Conservation (phyloP, 2,888 invertebrate genomes). For the Asteroscopus sphinx region DNA sequence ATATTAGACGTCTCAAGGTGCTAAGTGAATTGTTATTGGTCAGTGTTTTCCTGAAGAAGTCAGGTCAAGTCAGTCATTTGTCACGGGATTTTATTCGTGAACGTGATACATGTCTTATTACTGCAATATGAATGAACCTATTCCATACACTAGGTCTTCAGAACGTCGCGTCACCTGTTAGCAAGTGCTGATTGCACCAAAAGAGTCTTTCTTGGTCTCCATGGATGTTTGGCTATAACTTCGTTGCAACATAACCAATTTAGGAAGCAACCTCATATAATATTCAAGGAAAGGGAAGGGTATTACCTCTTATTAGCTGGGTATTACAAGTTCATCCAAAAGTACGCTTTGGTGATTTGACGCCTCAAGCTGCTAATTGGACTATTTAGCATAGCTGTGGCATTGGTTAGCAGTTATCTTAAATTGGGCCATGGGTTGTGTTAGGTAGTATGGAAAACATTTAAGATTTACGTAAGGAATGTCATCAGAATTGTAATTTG, state of each 20-base stretch:
- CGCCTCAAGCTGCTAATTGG: constrained; percentile 32
- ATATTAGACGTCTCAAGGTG: constrained; percentile 12
- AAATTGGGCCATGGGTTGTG: constrained; percentile 43
- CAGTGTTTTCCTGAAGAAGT: background rate
- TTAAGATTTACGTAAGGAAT: background rate
- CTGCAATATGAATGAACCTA: too few species aligned
- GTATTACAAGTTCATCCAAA: constrained; percentile 7
- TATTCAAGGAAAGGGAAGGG: background rate
- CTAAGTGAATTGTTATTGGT: constrained; percentile 1
- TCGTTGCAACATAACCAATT: too few species aligned
- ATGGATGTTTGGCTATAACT: too few species aligned
- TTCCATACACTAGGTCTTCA: too few species aligned
- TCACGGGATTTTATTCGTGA: too few species aligned
- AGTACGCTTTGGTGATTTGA: background rate
- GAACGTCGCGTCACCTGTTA: too few species aligned
- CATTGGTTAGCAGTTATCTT: constrained; percentile 24
- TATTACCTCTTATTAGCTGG: background rate
- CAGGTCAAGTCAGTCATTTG: too few species aligned
- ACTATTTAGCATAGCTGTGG: constrained; percentile 27
- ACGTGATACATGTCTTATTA: too few species aligned
- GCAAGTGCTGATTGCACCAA: too few species aligned
- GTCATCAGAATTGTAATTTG: background rate
- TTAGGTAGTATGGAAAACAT: constrained; percentile 1
- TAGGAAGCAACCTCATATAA: too few species aligned
- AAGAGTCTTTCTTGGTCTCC: too few species aligned